Evolutionary conservation across 2,888 invertebrate species (phyloP).

Genomic region (Syrphus vitripennis): DNA sequence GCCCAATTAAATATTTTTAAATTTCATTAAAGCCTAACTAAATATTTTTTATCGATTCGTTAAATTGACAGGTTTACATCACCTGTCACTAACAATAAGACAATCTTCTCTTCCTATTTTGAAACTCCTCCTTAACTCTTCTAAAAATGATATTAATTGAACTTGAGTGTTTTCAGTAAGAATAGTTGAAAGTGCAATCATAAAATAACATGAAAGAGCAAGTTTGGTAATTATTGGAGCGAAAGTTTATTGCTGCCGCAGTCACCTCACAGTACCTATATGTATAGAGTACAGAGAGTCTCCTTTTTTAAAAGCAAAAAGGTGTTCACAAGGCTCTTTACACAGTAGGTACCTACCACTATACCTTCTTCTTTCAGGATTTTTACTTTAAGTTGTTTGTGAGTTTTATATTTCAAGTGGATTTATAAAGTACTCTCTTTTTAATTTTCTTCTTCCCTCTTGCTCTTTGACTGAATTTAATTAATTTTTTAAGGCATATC

Average conservation of each 20-base stretch:
- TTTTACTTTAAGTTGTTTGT: background rate
- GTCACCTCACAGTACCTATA: background rate
- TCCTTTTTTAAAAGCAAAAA: background rate
- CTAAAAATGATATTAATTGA: background rate
- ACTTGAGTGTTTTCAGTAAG: background rate
- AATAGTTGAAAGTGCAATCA: conserved; percentile 37
- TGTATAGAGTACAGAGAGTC: background rate
- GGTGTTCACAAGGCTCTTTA: background rate
- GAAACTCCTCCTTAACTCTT: background rate
- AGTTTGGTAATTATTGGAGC: conserved; percentile 47
- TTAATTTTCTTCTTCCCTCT: background rate
- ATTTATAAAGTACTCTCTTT: background rate
- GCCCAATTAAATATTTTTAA: no score
- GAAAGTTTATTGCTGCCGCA: conserved; percentile 22
- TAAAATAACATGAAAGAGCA: conserved; percentile 15
- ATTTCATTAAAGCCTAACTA: no score
- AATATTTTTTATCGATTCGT: background rate
- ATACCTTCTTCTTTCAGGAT: background rate
- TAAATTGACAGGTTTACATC: background rate
- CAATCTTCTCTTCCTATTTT: background rate
- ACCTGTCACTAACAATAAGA: background rate
- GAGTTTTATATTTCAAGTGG: background rate
- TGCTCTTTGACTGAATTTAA: conserved; percentile 24
- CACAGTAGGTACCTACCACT: no score
- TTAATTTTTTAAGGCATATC: conserved; percentile 20